Conservation (phyloP, 1,140 invertebrate genomes). For the Monochamus saltuarius region DNA sequence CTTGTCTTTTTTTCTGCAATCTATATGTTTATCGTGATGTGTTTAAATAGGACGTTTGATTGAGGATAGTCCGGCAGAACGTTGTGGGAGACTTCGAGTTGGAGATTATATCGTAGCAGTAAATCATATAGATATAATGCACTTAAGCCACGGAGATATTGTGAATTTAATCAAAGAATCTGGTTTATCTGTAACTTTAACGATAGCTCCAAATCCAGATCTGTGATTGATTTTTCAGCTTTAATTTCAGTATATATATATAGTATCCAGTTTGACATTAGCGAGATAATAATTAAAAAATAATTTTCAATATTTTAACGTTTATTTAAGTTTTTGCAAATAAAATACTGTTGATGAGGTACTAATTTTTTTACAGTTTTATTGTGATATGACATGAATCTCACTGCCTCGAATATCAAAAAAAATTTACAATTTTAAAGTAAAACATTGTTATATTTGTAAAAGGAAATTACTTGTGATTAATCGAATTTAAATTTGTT, state of each 20-base stretch:
- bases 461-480: too few relatives aligned
- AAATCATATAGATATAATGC: conserved; percentile 88
- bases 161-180: conserved; percentile 94
- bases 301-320: too few relatives aligned
- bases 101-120: conserved; percentile 96
- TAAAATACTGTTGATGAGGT: too few relatives aligned
- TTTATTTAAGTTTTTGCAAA: too few relatives aligned
- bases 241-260: conserved; percentile 3
- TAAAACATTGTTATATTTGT: too few relatives aligned
- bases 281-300: too few relatives aligned
- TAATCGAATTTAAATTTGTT: too few relatives aligned
- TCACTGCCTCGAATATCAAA: too few relatives aligned
- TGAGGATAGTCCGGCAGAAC: conserved; percentile 91
- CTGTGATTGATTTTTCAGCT: conserved; percentile 34
- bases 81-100: conserved; percentile 85
- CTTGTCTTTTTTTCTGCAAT: background rate
- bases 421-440: too few relatives aligned
- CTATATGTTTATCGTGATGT: background rate
- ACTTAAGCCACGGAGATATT: conserved; percentile 93
- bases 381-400: too few relatives aligned
- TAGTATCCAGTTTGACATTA: too few relatives aligned
- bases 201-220: conserved; percentile 66
- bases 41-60: conserved; percentile 77
- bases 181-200: conserved; percentile 86
- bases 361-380: too few relatives aligned